Base-by-base conservation (phyloP, 2,888 invertebrate genomes). In the Mesochorus sp. region DNA sequence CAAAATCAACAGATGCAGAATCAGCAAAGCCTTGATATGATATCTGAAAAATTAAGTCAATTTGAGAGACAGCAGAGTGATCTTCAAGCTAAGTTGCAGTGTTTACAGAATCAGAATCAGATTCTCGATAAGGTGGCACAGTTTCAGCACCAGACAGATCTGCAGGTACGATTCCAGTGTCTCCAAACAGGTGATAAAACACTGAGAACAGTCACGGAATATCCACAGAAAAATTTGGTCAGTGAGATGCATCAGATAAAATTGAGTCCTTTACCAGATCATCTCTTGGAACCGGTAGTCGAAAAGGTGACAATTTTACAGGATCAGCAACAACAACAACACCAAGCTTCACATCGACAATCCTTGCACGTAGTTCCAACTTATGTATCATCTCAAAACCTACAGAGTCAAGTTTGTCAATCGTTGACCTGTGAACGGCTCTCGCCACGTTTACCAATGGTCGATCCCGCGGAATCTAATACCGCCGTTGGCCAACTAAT, bases 11-110 rank as follows among this genome's bases (percentile, higher is more conserved):
- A 88, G 21, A 70, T 88, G 21, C 90, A 90, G 10, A 90, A 90
- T 67, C 90, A 90, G 70, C 90, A 90, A 37, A 89, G 87, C 68
- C 82, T 91, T 0, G 89, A 91, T 59, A 84, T 90, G 61, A 87
- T 91, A 17, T 88, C 90, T 0, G 90, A 91, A 42, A 91, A 91
- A 62, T 77, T 91, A 0, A 90, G 83, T 39, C 90, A 90, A 72
- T 91, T 90, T 67, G 90, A 91, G 19, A 85, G 90, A 0, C 90
- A 91, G 28, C 91, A 91, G 42, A 87, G 86, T 64, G 90, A 91
- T 31, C 84, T 91, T 0, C 91, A 91, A 49, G 90, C 89, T 1
- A 90, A 89, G 53, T 62, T 91, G 8, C 90, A 90, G 64, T 90
- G 89, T 64, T 83, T 91, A 1, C 90, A 90, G 70, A 91, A 85